These are phyloP conservation scores for Troglohyphantes excavatus DNA, from an alignment of 2,888 invertebrate genomes.

Conservation along the genomic window DNA sequence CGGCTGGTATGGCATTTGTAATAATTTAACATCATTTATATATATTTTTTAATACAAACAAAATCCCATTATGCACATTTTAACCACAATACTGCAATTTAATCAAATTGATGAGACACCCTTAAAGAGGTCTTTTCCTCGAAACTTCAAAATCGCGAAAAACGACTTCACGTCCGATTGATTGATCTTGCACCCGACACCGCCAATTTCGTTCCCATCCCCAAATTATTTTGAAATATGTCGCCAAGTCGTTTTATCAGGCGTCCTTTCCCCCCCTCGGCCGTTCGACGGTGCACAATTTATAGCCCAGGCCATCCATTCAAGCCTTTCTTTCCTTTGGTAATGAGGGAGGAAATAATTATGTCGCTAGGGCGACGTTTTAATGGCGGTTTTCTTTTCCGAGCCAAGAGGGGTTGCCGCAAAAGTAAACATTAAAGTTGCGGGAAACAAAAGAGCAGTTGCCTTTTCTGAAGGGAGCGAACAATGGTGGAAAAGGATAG, in stretches of 20 bases:
- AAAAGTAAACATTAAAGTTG: slow-evolving; percentile 74
- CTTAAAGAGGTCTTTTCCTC: background rate
- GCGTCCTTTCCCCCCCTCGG: slow-evolving; percentile 13
- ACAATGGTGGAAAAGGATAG: slow-evolving; percentile 45
- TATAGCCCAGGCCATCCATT: slow-evolving; percentile 58
- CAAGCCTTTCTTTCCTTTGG: slow-evolving; percentile 34
- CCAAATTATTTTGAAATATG: slow-evolving; percentile 58
- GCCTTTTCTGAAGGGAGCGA: slow-evolving; percentile 38
- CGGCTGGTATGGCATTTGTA: too few relatives aligned
- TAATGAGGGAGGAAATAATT: slow-evolving; percentile 72
- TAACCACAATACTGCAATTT: too few relatives aligned
- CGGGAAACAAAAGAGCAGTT: slow-evolving; percentile 57
- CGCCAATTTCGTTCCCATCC: slow-evolving; percentile 39
- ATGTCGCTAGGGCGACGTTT: slow-evolving; percentile 58
- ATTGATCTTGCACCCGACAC: slow-evolving; percentile 34
- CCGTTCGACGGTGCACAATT: slow-evolving; percentile 51
- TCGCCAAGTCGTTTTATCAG: slow-evolving; percentile 9
- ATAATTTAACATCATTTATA: too few relatives aligned
- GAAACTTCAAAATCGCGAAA: slow-evolving; percentile 12
- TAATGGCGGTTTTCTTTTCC: slow-evolving; percentile 62
- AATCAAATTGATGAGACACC: too few relatives aligned
- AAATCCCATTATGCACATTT: too few relatives aligned
- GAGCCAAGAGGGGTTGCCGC: slow-evolving; percentile 28
- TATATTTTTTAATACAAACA: too few relatives aligned
- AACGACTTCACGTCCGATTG: background rate